These are phyloP conservation scores for Atta colombica DNA, from an alignment of 1,140 invertebrate species.

Conservation along the genomic window DNA sequence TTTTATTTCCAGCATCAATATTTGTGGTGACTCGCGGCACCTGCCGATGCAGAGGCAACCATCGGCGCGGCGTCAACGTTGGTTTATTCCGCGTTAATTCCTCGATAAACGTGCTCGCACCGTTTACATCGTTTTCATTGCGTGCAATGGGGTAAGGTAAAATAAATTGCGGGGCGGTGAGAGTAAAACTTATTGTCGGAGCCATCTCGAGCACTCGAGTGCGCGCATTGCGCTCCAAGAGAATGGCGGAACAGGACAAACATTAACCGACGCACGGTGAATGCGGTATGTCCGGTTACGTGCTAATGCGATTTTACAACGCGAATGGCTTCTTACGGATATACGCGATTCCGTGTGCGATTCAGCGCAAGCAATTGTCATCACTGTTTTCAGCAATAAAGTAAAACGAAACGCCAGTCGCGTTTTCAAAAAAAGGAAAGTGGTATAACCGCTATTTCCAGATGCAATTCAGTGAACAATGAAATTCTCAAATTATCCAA, in stretches of 20 bases:
- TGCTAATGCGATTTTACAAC: slow-evolving; percentile 66
- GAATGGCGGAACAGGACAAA: slow-evolving; percentile 60
- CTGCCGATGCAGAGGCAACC: not conserved
- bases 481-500: not conserved
- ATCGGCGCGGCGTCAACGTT: not conserved
- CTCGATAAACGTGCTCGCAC: slow-evolving; percentile 34
- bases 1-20: slow-evolving; percentile 52
- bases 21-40: slow-evolving; percentile 39
- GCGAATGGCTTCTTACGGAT: slow-evolving; percentile 50
- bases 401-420: slow-evolving; percentile 19
- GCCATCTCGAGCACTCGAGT: slow-evolving; percentile 32
- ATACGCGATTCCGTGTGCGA: slow-evolving; percentile 20
- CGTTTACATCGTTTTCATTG: slow-evolving; percentile 48
- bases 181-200: slow-evolving; percentile 52
- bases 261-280: slow-evolving; percentile 63
- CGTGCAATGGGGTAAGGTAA: not conserved
- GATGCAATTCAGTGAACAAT: slow-evolving; percentile 7
- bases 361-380: slow-evolving; percentile 21
- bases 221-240: not conserved
- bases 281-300: slow-evolving; percentile 67
- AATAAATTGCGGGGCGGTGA: slow-evolving; percentile 47
- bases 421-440: not conserved
- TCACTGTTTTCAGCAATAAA: slow-evolving; percentile 26
- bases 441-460: slow-evolving; percentile 16
- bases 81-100: slow-evolving; percentile 54